Evolutionary conservation across 2,797 vertebrate genomes (phyloP).

Genomic region (Ptychadena robeensis): DNA sequence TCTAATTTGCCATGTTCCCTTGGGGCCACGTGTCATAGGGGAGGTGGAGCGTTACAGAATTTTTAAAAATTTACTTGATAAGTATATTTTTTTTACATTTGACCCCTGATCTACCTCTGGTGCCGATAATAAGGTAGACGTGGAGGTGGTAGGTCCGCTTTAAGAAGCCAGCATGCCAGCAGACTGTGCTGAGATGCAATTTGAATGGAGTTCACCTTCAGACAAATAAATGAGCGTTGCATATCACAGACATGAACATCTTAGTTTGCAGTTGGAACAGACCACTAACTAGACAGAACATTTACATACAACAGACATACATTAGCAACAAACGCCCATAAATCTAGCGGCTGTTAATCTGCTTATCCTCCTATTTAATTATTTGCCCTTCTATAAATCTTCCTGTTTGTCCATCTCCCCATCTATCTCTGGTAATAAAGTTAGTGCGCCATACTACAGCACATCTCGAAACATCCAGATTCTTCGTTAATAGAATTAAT

Average conservation of each 20-base stretch:
- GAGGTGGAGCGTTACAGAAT: too few species aligned
- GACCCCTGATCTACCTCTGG: too few species aligned
- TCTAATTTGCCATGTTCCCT: too few species aligned
- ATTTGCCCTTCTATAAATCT: constrained; percentile 47
- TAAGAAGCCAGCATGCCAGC: too few species aligned
- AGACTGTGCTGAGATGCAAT: too few species aligned
- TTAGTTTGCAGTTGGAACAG: background rate
- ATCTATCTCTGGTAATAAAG: constrained; percentile 39
- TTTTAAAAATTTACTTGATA: too few species aligned
- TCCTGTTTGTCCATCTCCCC: constrained; percentile 45
- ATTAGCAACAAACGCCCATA: constrained; percentile 17
- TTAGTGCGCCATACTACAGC: constrained; percentile 23
- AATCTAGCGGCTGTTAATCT: constrained; percentile 31
- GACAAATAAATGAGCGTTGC: background rate
- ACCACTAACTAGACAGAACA: background rate
- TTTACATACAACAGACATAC: constrained; percentile 40
- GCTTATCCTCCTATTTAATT: constrained; percentile 49
- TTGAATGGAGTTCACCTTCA: background rate
- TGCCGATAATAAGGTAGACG: too few species aligned
- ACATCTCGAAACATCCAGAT: constrained; percentile 26
- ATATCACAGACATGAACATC: background rate
- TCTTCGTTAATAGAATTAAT: constrained; percentile 73
- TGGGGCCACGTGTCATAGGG: too few species aligned
- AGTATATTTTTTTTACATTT: too few species aligned
- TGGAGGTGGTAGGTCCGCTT: too few species aligned